Evolutionary conservation across 1,140 invertebrate genomes (phyloP).

Genomic region (Drosophila sulfurigaster): DNA sequence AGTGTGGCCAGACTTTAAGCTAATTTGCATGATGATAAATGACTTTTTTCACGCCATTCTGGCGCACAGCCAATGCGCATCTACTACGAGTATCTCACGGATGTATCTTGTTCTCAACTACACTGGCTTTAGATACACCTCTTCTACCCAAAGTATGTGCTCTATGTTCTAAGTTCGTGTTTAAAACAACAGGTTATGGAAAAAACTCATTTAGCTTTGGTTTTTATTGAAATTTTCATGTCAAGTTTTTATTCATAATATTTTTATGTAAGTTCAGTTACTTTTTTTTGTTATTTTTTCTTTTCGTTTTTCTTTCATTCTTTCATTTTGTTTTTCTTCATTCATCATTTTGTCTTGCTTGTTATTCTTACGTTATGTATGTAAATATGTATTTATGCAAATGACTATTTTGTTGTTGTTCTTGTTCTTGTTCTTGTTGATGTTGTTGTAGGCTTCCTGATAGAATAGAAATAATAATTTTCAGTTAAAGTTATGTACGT

Average conservation of each 20-base stretch:
- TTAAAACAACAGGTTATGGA: slow-evolving; percentile 21
- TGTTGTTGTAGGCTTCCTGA: slow-evolving; percentile 35
- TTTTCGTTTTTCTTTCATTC: slow-evolving; percentile 27
- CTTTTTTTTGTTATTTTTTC: slow-evolving; percentile 31
- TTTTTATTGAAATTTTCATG: slow-evolving; percentile 55
- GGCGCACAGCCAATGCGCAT: slow-evolving; percentile 24
- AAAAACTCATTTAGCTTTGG: slow-evolving; percentile 36
- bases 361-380: slow-evolving; percentile 63
- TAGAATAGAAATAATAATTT: slow-evolving; percentile 51
- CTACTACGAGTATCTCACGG: slow-evolving; percentile 15
- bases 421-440: slow-evolving; percentile 29
- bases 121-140: background rate
- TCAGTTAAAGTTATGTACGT: slow-evolving; percentile 47
- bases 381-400: slow-evolving; percentile 71
- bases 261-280: slow-evolving; percentile 77
- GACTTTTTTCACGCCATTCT: slow-evolving; percentile 34
- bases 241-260: slow-evolving; percentile 68
- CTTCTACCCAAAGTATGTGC: background rate
- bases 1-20: slow-evolving; percentile 33
- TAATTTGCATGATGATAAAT: slow-evolving; percentile 45
- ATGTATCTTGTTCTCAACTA: slow-evolving; percentile 11
- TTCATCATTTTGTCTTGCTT: slow-evolving; percentile 33
- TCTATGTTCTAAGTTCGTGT: background rate
- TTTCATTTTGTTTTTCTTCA: slow-evolving; percentile 11
- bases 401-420: slow-evolving; percentile 52